These are phyloP conservation scores for Sus scrofa DNA, from an alignment of 2,113 vertebrate genomes.

Conservation along the genomic window T2T-Sscrofa CM000814.6:45975501-45976000, in stretches of 20 bases:
- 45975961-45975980: too few species aligned
- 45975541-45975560: neutral
- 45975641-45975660: neutral
- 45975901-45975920: too few species aligned
- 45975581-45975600: accelerated
- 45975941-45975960: too few species aligned
- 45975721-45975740: neutral
- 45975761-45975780: neutral
- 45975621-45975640: neutral
- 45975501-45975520: neutral
- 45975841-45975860: neutral
- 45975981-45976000: too few species aligned
- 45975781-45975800: neutral
- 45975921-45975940: too few species aligned
- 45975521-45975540: neutral
- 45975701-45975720: neutral
- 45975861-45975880: neutral
- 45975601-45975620: neutral
- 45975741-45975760: neutral
- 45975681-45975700: neutral
- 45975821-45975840: neutral
- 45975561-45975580: neutral
- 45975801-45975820: neutral
- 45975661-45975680: neutral
- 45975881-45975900: neutral